phyloP scores from a whole-genome alignment of 2,113 vertebrate genomes.

The Chionodraco myersi region DNA sequence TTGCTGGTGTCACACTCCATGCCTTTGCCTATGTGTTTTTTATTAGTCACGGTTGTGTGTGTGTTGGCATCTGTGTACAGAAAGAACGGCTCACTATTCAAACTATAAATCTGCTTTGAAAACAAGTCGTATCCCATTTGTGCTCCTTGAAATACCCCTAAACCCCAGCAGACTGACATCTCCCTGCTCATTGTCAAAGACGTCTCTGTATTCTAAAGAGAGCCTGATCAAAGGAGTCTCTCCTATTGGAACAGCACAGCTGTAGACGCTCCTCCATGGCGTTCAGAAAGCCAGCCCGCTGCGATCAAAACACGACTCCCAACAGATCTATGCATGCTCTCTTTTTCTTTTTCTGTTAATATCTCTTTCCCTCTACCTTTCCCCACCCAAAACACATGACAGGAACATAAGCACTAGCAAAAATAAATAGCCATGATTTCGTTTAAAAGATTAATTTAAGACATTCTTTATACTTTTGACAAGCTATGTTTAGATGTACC shows the following conservation, averaged over 20 bases:
- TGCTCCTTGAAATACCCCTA: conserved; percentile 52
- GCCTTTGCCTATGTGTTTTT: conserved; percentile 14
- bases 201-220: conserved; percentile 57
- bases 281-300: conserved; percentile 43
- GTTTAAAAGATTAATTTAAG: conserved; percentile 38
- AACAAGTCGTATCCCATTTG: conserved; percentile 50
- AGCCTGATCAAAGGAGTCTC: conserved; percentile 57
- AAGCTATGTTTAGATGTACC: conserved; percentile 17
- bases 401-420: neutral
- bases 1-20: conserved; percentile 14
- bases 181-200: conserved; percentile 46
- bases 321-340: conserved; percentile 32
- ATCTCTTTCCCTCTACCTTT: conserved; percentile 2
- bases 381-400: conserved; percentile 37
- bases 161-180: conserved; percentile 45
- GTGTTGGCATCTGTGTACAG: conserved; percentile 9
- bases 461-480: conserved; percentile 11
- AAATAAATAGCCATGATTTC: conserved; percentile 14
- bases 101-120: conserved; percentile 47
- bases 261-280: conserved; percentile 33
- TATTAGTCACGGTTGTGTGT: conserved; percentile 21
- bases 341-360: conserved; percentile 26
- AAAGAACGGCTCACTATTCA: conserved; percentile 28
- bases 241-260: conserved; percentile 44
- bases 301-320: conserved; percentile 62